Percentiles rank a stretch among this genome's conserved stretches.
These are phyloP conservation scores for Epiperipatus broadwayi DNA, from an alignment of 2,888 invertebrate species.

Conservation along the genomic window DNA sequence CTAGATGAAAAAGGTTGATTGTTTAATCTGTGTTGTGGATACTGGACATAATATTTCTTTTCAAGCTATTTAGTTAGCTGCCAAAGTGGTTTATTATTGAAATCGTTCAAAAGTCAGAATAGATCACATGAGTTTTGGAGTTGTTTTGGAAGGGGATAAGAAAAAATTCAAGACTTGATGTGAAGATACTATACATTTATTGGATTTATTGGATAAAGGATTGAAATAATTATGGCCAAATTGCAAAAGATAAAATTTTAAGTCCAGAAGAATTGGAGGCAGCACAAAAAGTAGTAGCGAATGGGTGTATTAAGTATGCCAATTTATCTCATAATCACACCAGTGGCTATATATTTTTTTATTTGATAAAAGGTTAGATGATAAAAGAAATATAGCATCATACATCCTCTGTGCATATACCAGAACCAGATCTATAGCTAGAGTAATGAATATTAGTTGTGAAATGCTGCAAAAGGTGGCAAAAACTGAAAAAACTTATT, in stretches of 20 bases:
- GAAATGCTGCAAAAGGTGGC: slow-evolving; percentile 44
- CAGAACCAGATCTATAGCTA: slow-evolving; percentile 71
- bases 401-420: slow-evolving; percentile 87
- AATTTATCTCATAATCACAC: slow-evolving; percentile 81
- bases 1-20: slow-evolving; percentile 48
- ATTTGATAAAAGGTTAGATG: slow-evolving; percentile 97
- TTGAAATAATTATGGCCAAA: slow-evolving; percentile 40
- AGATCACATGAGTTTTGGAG: slow-evolving; percentile 86
- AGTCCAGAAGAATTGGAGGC: slow-evolving; percentile 53
- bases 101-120: slow-evolving; percentile 43
- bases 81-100: slow-evolving; percentile 51
- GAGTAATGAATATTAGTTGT: slow-evolving; percentile 47
- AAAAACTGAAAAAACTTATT: slow-evolving; percentile 37
- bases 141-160: slow-evolving; percentile 88
- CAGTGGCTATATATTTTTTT: slow-evolving; percentile 86
- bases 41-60: slow-evolving; percentile 56
- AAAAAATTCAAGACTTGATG: slow-evolving; percentile 98
- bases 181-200: slow-evolving; percentile 75
- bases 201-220: slow-evolving; percentile 74
- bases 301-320: slow-evolving; percentile 95
- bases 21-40: slow-evolving; percentile 85
- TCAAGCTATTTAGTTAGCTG: slow-evolving; percentile 54
- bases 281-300: slow-evolving; percentile 80
- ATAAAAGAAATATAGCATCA: slow-evolving; percentile 95
- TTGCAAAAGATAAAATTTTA: slow-evolving; percentile 58